phyloP scores from a whole-genome alignment of 2,113 vertebrate species.

The Silurus glanis region DNA sequence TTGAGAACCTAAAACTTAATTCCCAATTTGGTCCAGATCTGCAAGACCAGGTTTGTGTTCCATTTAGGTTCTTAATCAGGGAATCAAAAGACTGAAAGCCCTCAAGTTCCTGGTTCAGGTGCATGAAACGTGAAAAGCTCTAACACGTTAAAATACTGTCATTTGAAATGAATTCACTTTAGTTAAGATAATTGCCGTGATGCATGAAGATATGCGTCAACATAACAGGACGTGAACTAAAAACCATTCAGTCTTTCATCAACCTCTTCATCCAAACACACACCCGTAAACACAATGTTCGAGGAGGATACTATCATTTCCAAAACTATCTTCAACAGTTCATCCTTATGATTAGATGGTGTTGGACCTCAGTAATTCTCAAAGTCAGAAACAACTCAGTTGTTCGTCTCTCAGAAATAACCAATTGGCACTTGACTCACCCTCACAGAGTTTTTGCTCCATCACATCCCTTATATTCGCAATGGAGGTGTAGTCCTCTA shows the following conservation, averaged over 20 bases:
- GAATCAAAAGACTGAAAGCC: not conserved
- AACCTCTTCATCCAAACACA: slow-evolving; percentile 22
- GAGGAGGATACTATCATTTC: not conserved
- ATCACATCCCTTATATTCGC: slow-evolving; percentile 65
- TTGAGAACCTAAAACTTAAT: not conserved
- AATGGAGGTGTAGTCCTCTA: slow-evolving; percentile 67
- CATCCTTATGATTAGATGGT: slow-evolving; percentile 39
- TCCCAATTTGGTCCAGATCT: not conserved
- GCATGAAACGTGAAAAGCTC: not conserved
- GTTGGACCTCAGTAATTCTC: not conserved
- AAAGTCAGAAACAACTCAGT: slow-evolving; percentile 3
- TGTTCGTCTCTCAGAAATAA: slow-evolving; percentile 5
- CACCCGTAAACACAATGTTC: not conserved
- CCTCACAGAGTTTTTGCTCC: slow-evolving; percentile 70
- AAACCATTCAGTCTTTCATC: slow-evolving; percentile 29
- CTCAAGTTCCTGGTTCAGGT: not conserved
- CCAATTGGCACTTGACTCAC: slow-evolving; percentile 46
- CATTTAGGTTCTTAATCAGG: not conserved
- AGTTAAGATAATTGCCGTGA: slow-evolving; percentile 6
- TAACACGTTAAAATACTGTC: not conserved
- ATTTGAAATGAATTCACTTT: not conserved
- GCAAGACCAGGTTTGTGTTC: not conserved
- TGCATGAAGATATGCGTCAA: not conserved
- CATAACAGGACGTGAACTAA: not conserved
- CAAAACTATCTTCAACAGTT: slow-evolving; percentile 15